phyloP scores from a whole-genome alignment of 2,888 invertebrate species.

The Allacma fusca region DNA sequence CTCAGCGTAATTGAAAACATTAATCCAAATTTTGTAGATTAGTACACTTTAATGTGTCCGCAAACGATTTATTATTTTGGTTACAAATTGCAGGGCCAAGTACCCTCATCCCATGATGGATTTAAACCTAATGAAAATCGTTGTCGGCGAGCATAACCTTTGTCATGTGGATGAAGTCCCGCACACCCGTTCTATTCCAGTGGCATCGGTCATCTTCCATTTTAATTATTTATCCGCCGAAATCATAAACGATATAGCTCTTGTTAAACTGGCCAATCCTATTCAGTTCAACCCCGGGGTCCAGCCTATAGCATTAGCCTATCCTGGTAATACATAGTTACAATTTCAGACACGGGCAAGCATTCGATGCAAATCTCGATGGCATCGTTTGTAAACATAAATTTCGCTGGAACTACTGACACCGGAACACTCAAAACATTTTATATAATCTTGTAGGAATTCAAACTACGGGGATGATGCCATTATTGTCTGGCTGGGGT shows the following conservation, averaged over 20 bases:
- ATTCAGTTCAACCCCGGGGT: constrained; percentile 54
- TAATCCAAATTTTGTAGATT: too few species aligned
- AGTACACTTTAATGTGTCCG: too few species aligned
- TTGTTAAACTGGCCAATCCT: constrained; percentile 47
- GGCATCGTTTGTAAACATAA: too few species aligned
- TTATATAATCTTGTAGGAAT: too few species aligned
- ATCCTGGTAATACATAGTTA: constrained; percentile 25
- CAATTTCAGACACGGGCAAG: too few species aligned
- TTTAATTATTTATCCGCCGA: constrained; percentile 55
- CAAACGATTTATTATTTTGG: too few species aligned
- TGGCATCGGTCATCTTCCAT: constrained; percentile 50
- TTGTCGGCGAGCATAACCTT: constrained; percentile 55
- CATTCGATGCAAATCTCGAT: too few species aligned
- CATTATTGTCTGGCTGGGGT: constrained; percentile 53
- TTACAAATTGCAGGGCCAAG: constrained; percentile 47
- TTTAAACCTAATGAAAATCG: constrained; percentile 47
- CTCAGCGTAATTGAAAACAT: constrained; percentile 46
- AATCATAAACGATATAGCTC: constrained; percentile 57
- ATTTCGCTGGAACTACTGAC: too few species aligned
- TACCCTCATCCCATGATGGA: constrained; percentile 52
- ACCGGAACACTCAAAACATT: too few species aligned
- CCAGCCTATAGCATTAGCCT: constrained; percentile 49
- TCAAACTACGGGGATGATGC: constrained; percentile 34
- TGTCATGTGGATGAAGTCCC: constrained; percentile 50
- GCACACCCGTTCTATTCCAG: constrained; percentile 43